phyloP scores from a whole-genome alignment of 2,113 vertebrate genomes.

The Indicator maculatus region DNA sequence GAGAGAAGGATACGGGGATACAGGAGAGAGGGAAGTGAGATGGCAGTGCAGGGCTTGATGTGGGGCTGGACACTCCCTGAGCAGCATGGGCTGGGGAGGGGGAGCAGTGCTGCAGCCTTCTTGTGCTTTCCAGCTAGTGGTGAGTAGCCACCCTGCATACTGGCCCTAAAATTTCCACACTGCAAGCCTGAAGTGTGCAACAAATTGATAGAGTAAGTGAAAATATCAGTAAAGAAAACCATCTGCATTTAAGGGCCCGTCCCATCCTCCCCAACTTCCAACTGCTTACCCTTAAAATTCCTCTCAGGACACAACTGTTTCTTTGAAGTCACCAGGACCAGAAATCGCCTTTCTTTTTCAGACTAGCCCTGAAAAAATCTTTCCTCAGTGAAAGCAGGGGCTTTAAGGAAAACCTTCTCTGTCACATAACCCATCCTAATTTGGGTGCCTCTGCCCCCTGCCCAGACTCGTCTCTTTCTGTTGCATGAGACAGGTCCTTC shows the following conservation, averaged over 20 bases:
- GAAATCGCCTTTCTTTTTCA: neutral
- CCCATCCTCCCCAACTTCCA: neutral
- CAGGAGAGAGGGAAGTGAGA: neutral
- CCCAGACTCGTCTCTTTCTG: neutral
- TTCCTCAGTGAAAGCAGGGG: neutral
- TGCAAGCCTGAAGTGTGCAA: neutral
- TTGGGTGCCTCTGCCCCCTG: neutral
- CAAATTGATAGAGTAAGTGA: neutral
- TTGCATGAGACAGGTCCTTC: neutral
- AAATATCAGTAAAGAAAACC: neutral
- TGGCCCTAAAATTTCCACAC: neutral
- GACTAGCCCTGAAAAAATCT: neutral
- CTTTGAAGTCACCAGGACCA: neutral
- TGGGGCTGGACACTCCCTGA: neutral
- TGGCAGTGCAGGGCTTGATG: neutral
- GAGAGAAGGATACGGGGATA: neutral
- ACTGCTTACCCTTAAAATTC: slow-evolving; percentile 19
- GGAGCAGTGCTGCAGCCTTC: neutral
- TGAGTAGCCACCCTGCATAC: neutral
- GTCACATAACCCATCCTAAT: neutral
- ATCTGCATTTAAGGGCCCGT: slow-evolving; percentile 2
- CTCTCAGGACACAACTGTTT: neutral
- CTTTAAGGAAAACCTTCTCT: neutral
- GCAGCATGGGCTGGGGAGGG: neutral
- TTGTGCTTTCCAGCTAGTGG: neutral